These are phyloP conservation scores for Heterocephalus glaber DNA, from an alignment of 2,113 vertebrate genomes.

Conservation along the genomic window DNA sequence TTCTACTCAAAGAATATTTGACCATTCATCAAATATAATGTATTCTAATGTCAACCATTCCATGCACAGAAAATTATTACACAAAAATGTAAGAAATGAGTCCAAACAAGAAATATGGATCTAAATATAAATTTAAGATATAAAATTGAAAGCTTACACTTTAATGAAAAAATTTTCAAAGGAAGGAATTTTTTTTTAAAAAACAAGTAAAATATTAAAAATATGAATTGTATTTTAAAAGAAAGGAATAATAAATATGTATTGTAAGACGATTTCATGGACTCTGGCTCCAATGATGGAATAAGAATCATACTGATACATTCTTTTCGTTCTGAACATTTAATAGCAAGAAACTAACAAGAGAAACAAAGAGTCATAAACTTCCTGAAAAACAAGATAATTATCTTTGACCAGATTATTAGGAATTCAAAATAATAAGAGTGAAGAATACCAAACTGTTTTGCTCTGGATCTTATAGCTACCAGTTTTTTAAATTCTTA, in stretches of 20 bases:
- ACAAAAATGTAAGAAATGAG: not conserved
- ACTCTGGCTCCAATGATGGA: not conserved
- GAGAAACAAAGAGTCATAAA: not conserved
- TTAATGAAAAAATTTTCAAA: not conserved
- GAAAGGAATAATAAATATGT: not conserved
- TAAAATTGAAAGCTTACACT: not conserved
- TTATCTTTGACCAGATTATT: not conserved
- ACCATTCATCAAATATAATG: not conserved
- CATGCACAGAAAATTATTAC: not conserved
- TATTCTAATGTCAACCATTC: not conserved
- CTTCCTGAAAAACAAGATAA: not conserved
- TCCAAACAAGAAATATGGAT: not conserved
- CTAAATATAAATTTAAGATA: not conserved
- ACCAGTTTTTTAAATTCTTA: not conserved
- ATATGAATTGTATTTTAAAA: not conserved
- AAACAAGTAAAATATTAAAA: not conserved
- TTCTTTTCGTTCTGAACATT: not conserved
- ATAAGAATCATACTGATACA: not conserved
- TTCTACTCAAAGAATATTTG: not conserved
- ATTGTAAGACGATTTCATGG: not conserved
- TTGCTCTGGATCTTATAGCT: not conserved
- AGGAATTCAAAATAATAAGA: not conserved
- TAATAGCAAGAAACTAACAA: not conserved
- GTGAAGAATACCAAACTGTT: not conserved
- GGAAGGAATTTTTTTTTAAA: too few species aligned